phyloP scores from a whole-genome alignment of 2,888 invertebrate species.

The Pterostichus niger region DNA sequence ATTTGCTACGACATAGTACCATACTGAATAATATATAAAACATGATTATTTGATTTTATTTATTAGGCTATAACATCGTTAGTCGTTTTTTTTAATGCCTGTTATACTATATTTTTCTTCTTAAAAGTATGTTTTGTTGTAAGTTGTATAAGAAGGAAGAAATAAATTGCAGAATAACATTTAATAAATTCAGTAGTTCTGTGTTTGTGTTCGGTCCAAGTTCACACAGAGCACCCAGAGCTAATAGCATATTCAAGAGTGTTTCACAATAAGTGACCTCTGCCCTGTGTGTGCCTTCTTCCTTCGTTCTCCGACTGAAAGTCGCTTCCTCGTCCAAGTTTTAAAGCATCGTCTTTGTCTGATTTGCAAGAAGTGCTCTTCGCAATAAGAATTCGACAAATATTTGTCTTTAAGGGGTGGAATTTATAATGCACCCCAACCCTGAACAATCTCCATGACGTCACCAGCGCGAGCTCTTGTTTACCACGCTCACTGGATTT shows the following conservation, averaged over 20 bases:
- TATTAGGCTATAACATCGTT: too few species aligned
- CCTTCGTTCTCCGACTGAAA: constrained; percentile 16
- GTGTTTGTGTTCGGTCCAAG: constrained; percentile 2
- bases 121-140: too few species aligned
- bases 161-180: constrained; percentile 29
- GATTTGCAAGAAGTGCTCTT: constrained; percentile 69
- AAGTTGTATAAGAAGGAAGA: neutral
- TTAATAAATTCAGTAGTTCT: constrained; percentile 26
- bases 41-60: too few species aligned
- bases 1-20: too few species aligned
- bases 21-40: too few species aligned
- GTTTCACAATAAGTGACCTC: constrained; percentile 48
- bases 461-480: neutral
- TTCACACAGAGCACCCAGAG: constrained; percentile 67
- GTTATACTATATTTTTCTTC: too few species aligned
- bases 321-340: constrained; percentile 68
- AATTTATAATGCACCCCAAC: constrained; percentile 69
- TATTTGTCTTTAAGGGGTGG: constrained; percentile 71
- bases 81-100: too few species aligned
- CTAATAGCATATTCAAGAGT: constrained; percentile 70
- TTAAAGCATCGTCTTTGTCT: constrained; percentile 43
- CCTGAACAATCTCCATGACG: constrained; percentile 10
- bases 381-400: constrained; percentile 73
- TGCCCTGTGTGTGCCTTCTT: constrained; percentile 43
- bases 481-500: constrained; percentile 1